Conservation (phyloP, 37 sponge, comb jelly and placozoan species). For the Tethya wilhelma region DNA sequence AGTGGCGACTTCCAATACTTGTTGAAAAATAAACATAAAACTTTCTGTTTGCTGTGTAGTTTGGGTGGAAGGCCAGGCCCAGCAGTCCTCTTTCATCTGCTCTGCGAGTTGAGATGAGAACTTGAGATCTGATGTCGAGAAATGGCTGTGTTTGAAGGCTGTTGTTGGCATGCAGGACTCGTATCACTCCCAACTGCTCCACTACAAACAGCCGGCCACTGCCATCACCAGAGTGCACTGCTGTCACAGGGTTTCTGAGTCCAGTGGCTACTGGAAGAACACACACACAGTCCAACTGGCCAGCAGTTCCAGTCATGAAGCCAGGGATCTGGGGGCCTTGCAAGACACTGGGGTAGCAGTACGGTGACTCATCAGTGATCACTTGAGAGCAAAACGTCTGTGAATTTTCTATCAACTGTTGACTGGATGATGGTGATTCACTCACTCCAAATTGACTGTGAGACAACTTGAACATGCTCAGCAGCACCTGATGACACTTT, state of each 20-base stretch:
- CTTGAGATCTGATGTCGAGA: conserved; percentile 47
- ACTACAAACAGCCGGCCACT: conserved; percentile 70
- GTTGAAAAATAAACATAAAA: conserved; percentile 71
- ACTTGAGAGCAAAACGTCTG: conserved; percentile 44
- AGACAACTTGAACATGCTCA: conserved; percentile 35
- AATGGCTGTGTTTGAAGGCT: conserved; percentile 58
- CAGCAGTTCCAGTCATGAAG: not conserved
- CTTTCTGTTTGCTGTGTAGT: conserved; percentile 49
- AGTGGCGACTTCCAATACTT: conserved; percentile 6
- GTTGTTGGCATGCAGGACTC: conserved; percentile 29
- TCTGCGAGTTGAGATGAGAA: conserved; percentile 15
- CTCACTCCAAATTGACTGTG: not conserved
- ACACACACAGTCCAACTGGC: conserved; percentile 64
- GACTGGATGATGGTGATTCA: not conserved
- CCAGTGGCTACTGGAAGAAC: conserved; percentile 48
- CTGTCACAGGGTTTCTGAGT: conserved; percentile 64
- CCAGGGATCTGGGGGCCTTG: conserved; percentile 43
- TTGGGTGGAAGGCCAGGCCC: conserved; percentile 81
- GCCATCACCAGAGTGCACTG: conserved; percentile 58
- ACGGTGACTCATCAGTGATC: conserved; percentile 30
- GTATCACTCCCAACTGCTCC: conserved; percentile 75
- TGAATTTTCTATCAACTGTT: conserved; percentile 11
- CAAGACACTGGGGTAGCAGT: conserved; percentile 79
- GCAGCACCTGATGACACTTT: conserved; percentile 38
- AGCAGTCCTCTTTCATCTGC: conserved; percentile 85